Conservation (phyloP, 1,140 invertebrate species). For the Cyrtorhinus lividipennis region DNA sequence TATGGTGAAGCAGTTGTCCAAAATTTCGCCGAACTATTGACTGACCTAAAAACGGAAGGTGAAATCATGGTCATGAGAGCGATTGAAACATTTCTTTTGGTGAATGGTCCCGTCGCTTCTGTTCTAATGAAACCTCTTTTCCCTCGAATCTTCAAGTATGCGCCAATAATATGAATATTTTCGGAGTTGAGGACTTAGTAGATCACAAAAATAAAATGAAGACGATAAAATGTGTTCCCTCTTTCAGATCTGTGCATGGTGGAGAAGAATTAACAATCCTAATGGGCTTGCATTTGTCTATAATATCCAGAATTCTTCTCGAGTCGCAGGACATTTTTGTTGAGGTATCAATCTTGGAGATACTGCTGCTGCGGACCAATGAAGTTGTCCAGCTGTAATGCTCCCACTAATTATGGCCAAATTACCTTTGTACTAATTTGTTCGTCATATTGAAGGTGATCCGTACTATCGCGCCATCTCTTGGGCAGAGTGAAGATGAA, state of each 20-base stretch:
- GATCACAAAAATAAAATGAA: background rate
- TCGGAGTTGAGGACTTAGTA: background rate
- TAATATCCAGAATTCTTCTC: slow-evolving; percentile 61
- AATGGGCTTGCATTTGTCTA: slow-evolving; percentile 57
- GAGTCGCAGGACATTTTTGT: slow-evolving; percentile 56
- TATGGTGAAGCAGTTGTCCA: slow-evolving; percentile 50
- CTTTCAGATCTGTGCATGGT: slow-evolving; percentile 44
- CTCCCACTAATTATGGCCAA: no score
- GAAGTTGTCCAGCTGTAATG: no score
- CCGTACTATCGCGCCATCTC: slow-evolving; percentile 29
- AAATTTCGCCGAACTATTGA: slow-evolving; percentile 50
- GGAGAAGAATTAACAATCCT: slow-evolving; percentile 53
- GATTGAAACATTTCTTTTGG: slow-evolving; percentile 52
- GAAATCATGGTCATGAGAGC: slow-evolving; percentile 55
- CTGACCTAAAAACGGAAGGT: slow-evolving; percentile 67
- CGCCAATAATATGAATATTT: slow-evolving; percentile 21
- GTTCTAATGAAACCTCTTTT: slow-evolving; percentile 49
- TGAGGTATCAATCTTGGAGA: no score
- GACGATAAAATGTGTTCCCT: slow-evolving; percentile 21
- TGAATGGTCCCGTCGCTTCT: slow-evolving; percentile 44
- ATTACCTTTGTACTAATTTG: no score
- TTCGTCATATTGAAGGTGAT: slow-evolving; percentile 33
- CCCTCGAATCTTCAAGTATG: slow-evolving; percentile 48
- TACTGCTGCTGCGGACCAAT: no score
- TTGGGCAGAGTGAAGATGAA: slow-evolving; percentile 29